Evolutionary conservation across 2,113 vertebrate genomes (phyloP), one percentile per base, ranked within the genome.

Genomic region (Pitta sordida): DNA sequence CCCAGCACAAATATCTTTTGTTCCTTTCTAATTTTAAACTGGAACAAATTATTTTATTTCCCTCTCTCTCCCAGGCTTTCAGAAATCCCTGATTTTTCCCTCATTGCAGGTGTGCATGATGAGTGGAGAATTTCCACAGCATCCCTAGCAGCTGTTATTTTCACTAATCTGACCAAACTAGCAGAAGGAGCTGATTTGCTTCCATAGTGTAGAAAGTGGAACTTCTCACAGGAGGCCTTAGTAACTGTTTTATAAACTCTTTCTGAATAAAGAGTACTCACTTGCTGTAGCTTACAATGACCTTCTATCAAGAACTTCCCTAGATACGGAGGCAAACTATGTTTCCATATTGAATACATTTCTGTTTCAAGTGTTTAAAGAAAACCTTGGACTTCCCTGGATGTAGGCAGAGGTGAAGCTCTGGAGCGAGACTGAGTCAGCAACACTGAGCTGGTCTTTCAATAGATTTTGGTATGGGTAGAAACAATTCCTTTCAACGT

Each of bases 1-100:
- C 58, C 69, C 51, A 88, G 30, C 64, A 79, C 80, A 91, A 88
- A 17, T 55, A 88, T 18, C 62, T 91, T 80, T 53, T 71, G 32
- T n/a, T 91, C 26, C 69, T 88, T 79, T 88, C 70, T 89, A 52
- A 64, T 83, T 86, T 80, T 39, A 68, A 37, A 19, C 32, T 41
- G 30, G 12, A 16, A 74, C 32, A 64, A 87, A 77, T 39, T 2
- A 16, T 85, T 93, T 87, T 92, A 76, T 62, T 87, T 58, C n/a
- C 9, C 30, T 86, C 16, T 85, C 36, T 94, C 29, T 43, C 80
- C 30, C 3, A 0, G 62, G 58, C 44, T 87, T 84, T 85, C 62
- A 13, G n/a, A 87, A 84, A 75, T 52, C 67, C 29, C 46, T 76
- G 26, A 6, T 85, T 89, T 79, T 83, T 30, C 65, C 58, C 36